Evolutionary conservation across 37 sponge, comb jelly and placozoan species (phyloP).

Genomic region (Beroe forskalii): DNA sequence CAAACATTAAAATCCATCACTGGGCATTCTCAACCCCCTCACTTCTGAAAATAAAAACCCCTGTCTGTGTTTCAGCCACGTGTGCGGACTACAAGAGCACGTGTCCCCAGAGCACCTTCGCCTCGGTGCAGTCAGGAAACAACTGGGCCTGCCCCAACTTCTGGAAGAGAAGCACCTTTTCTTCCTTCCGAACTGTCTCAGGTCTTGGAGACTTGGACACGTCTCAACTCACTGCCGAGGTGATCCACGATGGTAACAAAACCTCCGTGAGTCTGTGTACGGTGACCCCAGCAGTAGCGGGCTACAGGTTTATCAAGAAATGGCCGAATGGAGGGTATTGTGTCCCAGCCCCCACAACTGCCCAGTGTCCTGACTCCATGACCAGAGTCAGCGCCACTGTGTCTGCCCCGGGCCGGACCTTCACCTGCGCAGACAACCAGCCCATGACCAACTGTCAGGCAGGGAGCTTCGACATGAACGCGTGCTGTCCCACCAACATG

Average conservation of each 20-base stretch:
- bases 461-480: conserved; percentile 4
- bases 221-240: conserved; percentile 10
- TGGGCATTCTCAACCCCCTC: no score
- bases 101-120: conserved; percentile 38
- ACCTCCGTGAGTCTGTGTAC: conserved; percentile 25
- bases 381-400: background rate
- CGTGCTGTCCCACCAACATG: conserved; percentile 24
- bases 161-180: background rate
- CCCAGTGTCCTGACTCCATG: background rate
- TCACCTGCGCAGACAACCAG: conserved; percentile 1
- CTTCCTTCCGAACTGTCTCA: background rate
- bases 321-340: conserved; percentile 45
- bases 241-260: background rate
- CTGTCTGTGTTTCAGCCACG: no score
- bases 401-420: background rate
- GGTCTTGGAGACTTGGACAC: background rate
- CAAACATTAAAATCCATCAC: no score
- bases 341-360: conserved; percentile 1
- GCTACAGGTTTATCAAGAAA: background rate
- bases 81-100: conserved; percentile 14
- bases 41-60: no score
- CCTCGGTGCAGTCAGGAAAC: background rate
- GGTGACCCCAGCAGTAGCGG: background rate
- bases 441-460: background rate
- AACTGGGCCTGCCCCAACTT: background rate